Percentiles rank a stretch among this genome's conserved stretches.
Conservation (phyloP, 2,797 vertebrate genomes). For the Philypnodon macrostomus region DNA sequence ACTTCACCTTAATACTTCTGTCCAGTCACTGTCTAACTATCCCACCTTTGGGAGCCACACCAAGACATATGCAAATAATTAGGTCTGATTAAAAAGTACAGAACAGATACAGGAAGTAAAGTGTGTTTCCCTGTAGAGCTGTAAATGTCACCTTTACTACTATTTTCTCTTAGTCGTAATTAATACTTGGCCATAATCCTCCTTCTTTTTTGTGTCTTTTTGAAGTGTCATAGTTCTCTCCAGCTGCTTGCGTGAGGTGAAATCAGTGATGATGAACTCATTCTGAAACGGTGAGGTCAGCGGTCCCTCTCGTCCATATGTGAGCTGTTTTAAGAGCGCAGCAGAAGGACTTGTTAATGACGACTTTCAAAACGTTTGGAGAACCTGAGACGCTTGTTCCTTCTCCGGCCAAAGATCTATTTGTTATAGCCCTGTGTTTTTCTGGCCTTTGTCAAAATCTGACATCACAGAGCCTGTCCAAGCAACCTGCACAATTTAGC, state of each 20-base stretch:
- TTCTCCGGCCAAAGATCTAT: slow-evolving; percentile 23
- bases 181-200: neutral
- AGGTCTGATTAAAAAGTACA: slow-evolving; percentile 79
- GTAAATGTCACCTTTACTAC: slow-evolving; percentile 26
- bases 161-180: slow-evolving; percentile 7
- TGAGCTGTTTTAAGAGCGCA: slow-evolving; percentile 37
- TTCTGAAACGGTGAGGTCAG: slow-evolving; percentile 53
- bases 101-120: slow-evolving; percentile 84
- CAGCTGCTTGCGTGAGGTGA: slow-evolving; percentile 38
- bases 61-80: slow-evolving; percentile 76
- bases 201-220: slow-evolving; percentile 18
- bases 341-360: slow-evolving; percentile 36
- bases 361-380: slow-evolving; percentile 38
- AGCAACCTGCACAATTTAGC: slow-evolving; percentile 6
- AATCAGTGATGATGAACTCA: slow-evolving; percentile 48
- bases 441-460: slow-evolving; percentile 18
- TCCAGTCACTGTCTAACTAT: slow-evolving; percentile 25
- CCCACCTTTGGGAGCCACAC: slow-evolving; percentile 25
- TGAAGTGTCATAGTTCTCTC: slow-evolving; percentile 18
- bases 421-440: slow-evolving; percentile 18
- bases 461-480: slow-evolving; percentile 11
- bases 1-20: slow-evolving; percentile 27
- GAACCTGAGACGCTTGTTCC: slow-evolving; percentile 15
- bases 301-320: slow-evolving; percentile 40
- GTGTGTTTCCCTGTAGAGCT: slow-evolving; percentile 53